Evolutionary conservation across 2,113 vertebrate genomes (phyloP), one percentile per base, ranked within the genome.

Genomic region (Corapipo altera): DNA sequence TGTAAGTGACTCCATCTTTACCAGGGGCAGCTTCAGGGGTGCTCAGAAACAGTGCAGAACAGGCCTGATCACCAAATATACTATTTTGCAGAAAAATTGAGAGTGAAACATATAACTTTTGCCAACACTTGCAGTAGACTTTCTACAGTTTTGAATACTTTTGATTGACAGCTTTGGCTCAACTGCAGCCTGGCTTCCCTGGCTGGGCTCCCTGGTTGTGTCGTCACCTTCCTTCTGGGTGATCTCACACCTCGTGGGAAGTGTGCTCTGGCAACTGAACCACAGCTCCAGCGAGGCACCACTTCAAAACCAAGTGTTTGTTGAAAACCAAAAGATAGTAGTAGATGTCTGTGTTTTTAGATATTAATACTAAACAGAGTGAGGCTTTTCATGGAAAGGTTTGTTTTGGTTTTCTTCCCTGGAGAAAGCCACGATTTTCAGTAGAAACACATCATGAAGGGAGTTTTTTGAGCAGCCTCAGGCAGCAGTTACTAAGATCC

Each of bases 41-140:
- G 11, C 18, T 33, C 41, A 28, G 64, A 62, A 83, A 66, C 6
- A 14, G 23, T n/a, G 64, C 77, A 46, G 51, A 80, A 1, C 35
- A 65, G 20, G 43, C 14, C 48, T 33, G 27, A n/a, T 55, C 26
- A 22, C 32, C 54, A 75, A 43, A 39, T 33, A 4, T 0, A 12
- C 37, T 72, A 18, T 41, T 85, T 77, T 88, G n/a, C 27, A 71
- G 55, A 55, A 64, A 46, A 32, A 23, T 14, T 32, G 27, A 15
- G 80, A 78, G 11, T 0, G 0, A 71, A 77, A 22, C 12, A 4
- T 15, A 1, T 37, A 28, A 16, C 5, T 81, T 85, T 37, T 72
- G 48, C 28, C 61, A 78, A 39, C 13, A 5, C 35, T 73, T 72
- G 37, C 22, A 24, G 22, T 18, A 11, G 32, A 9, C 6, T 69